Conservation (phyloP, 1,140 invertebrate genomes). For the Drosophila triauraria region DNA sequence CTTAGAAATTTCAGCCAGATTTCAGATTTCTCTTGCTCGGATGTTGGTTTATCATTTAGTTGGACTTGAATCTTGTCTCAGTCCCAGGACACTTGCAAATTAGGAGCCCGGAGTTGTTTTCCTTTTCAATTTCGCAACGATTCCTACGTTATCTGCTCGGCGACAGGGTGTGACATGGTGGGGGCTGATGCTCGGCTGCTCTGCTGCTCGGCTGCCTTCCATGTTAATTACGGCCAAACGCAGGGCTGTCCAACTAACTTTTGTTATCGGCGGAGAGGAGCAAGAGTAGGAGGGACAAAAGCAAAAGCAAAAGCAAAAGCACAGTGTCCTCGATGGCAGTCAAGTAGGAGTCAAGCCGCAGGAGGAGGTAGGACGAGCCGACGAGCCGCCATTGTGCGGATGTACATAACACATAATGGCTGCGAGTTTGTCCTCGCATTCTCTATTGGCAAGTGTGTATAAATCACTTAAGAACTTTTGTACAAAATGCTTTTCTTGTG, state of each 20-base stretch:
- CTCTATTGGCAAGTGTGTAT: constrained; percentile 69
- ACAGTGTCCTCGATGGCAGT: constrained; percentile 48
- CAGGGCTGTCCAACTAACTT: constrained; percentile 54
- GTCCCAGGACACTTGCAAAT: constrained; percentile 33
- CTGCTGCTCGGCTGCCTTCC: constrained; percentile 34
- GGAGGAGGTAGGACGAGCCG: too few species aligned
- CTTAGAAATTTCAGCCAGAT: background rate
- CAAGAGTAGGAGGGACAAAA: constrained; percentile 11
- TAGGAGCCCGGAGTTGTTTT: constrained; percentile 23
- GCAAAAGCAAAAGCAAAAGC: constrained; percentile 41
- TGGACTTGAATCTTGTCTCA: constrained; percentile 1
- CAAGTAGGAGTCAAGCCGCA: constrained; percentile 49
- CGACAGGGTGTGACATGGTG: constrained; percentile 23
- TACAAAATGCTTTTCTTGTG: constrained; percentile 61
- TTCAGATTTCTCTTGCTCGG: background rate
- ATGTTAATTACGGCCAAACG: constrained; percentile 54
- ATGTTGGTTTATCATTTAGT: constrained; percentile 16
- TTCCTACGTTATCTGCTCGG: constrained; percentile 16
- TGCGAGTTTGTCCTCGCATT: constrained; percentile 20
- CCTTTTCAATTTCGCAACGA: constrained; percentile 29
- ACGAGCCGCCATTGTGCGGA: background rate
- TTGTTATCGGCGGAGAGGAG: constrained; percentile 36
- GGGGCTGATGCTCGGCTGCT: constrained; percentile 3
- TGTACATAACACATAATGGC: constrained; percentile 32
- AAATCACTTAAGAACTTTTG: constrained; percentile 81